Percentiles rank a stretch among this genome's conserved stretches.
phyloP scores from a whole-genome alignment of 2,113 vertebrate genomes.

The Crotophaga sulcirostris region DNA sequence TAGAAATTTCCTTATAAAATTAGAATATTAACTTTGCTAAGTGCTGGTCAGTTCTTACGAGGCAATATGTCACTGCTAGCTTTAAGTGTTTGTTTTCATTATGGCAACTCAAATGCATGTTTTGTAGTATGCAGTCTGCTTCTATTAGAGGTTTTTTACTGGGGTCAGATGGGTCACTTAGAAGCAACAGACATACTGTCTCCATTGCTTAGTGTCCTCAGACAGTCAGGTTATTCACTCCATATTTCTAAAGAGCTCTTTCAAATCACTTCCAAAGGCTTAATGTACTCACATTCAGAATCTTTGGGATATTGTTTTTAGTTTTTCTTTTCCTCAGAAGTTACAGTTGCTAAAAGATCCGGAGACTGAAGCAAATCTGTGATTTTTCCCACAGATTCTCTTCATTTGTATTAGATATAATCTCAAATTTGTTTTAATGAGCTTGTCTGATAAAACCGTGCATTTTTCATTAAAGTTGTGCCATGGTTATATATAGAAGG shows the following conservation, averaged over 20 bases:
- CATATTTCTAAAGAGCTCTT: conserved; percentile 13
- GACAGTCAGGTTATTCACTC: not conserved
- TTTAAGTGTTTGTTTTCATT: conserved; percentile 53
- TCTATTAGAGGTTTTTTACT: not conserved
- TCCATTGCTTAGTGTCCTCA: not conserved
- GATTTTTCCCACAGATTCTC: not conserved
- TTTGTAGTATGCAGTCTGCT: not conserved
- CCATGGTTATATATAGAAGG: not conserved
- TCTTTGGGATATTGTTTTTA: not conserved
- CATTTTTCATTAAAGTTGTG: conserved; percentile 12
- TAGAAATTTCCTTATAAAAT: not conserved
- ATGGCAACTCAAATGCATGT: not conserved
- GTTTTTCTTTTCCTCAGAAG: not conserved
- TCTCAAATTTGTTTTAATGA: conserved; percentile 48
- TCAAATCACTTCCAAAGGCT: not conserved
- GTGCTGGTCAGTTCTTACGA: not conserved
- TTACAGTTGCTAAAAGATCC: not conserved
- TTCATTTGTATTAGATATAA: conserved; percentile 44
- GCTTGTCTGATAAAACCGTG: not conserved
- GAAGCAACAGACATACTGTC: not conserved
- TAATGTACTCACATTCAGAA: not conserved
- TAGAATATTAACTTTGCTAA: not conserved
- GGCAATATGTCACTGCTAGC: not conserved
- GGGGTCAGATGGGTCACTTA: conserved; percentile 3
- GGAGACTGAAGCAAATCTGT: not conserved